Percentiles rank a stretch among this genome's conserved stretches.
Conservation (phyloP, 2,888 invertebrate species). For the Elmis aenea region DNA sequence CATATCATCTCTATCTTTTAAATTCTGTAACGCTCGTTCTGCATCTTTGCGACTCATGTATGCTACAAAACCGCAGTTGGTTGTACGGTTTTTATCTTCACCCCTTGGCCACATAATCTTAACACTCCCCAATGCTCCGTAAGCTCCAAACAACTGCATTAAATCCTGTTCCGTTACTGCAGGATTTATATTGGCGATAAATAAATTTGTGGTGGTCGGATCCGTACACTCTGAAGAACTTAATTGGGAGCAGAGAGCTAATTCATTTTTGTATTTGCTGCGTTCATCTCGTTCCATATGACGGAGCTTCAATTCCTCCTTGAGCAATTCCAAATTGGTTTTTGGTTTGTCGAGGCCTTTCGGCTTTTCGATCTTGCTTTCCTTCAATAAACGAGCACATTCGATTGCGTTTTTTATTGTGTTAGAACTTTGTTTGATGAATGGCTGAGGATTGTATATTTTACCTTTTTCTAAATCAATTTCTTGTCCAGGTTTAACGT, state of each 20-base stretch:
- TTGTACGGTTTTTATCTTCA: slow-evolving; percentile 83
- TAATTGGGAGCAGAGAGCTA: slow-evolving; percentile 29
- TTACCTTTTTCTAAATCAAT: slow-evolving; percentile 77
- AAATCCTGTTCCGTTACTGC: slow-evolving; percentile 92
- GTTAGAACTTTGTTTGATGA: slow-evolving; percentile 53
- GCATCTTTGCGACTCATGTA: slow-evolving; percentile 98
- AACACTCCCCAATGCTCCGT: slow-evolving; percentile 95
- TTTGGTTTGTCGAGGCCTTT: slow-evolving; percentile 83
- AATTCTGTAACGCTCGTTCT: slow-evolving; percentile 77
- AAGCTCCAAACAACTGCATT: slow-evolving; percentile 94
- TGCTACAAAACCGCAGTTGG: slow-evolving; percentile 98
- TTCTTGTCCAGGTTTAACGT: slow-evolving; percentile 82
- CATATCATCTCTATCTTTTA: slow-evolving; percentile 87
- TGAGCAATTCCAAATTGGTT: slow-evolving; percentile 93
- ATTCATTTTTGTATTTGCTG: slow-evolving; percentile 73
- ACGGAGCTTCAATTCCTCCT: slow-evolving; percentile 90
- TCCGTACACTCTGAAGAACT: slow-evolving; percentile 71
- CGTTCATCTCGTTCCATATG: slow-evolving; percentile 93
- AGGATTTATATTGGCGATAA: slow-evolving; percentile 92
- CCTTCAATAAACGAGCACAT: slow-evolving; percentile 59
- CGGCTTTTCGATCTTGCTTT: slow-evolving; percentile 52
- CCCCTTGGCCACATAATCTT: slow-evolving; percentile 99
- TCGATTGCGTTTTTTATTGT: slow-evolving; percentile 62
- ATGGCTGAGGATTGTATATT: slow-evolving; percentile 83
- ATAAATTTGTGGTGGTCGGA: slow-evolving; percentile 94